A percentile compares a stretch with the other conserved stretches of the same genome.
These are phyloP conservation scores for Temnothorax longispinosus DNA, from an alignment of 1,140 invertebrate species.

Conservation along the genomic window DNA sequence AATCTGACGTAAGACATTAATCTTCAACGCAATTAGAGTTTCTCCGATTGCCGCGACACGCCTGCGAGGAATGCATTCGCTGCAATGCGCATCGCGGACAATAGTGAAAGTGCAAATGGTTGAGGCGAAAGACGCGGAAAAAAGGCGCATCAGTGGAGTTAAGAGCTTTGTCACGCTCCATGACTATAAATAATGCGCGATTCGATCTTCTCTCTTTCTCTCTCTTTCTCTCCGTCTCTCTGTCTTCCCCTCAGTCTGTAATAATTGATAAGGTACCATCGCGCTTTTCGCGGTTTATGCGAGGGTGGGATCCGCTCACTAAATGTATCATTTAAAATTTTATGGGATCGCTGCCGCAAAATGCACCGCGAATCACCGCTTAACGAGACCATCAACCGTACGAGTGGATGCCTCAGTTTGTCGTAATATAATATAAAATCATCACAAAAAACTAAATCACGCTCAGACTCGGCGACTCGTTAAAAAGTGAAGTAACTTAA, in stretches of 20 bases:
- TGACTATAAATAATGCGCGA: background rate
- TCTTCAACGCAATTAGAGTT: slow-evolving; percentile 23
- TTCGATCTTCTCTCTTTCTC: slow-evolving; percentile 18
- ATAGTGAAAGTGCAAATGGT: slow-evolving; percentile 28
- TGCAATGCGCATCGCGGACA: slow-evolving; percentile 24
- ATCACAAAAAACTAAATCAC: background rate
- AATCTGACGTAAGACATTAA: background rate
- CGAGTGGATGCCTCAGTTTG: background rate
- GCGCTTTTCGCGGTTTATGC: background rate
- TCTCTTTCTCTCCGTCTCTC: background rate
- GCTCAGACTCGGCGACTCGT: background rate
- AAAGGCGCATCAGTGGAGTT: background rate
- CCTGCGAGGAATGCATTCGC: slow-evolving; percentile 3
- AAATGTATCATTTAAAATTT: slow-evolving; percentile 37
- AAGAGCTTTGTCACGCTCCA: slow-evolving; percentile 36
- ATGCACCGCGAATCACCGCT: background rate
- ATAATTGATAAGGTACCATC: slow-evolving; percentile 35
- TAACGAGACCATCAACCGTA: slow-evolving; percentile 4
- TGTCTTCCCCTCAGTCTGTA: background rate
- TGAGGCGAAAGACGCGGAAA: slow-evolving; percentile 7
- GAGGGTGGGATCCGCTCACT: background rate
- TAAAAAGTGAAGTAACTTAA: slow-evolving; percentile 1
- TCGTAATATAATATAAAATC: slow-evolving; percentile 14
- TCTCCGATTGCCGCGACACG: slow-evolving; percentile 23
- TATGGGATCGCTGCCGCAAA: background rate